Percentiles rank a stretch among this genome's conserved stretches.
Conservation (phyloP, 2,797 vertebrate genomes). For the Mastacembelus armatus region DNA sequence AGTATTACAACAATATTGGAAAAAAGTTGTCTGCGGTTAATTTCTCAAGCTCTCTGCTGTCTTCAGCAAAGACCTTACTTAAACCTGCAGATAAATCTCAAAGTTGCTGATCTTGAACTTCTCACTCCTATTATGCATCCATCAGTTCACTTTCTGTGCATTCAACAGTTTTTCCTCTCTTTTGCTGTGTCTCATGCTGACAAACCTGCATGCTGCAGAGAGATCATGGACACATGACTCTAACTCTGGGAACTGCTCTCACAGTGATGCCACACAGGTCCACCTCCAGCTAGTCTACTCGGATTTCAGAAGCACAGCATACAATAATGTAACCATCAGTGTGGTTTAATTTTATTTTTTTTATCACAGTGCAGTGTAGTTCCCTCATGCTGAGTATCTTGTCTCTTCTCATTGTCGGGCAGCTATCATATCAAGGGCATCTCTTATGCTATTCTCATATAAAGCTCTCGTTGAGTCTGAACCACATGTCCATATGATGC, state of each 20-base stretch:
- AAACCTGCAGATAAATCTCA: constrained; percentile 10
- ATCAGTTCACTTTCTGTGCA: constrained; percentile 13
- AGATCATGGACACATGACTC: constrained; percentile 2
- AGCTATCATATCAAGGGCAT: constrained; percentile 25
- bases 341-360: background rate
- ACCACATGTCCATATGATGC: background rate
- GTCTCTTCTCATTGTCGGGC: constrained; percentile 22
- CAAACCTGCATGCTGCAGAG: background rate
- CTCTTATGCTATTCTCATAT: constrained; percentile 7
- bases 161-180: background rate
- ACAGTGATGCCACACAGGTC: constrained; percentile 1
- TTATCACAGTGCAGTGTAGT: constrained; percentile 14
- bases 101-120: constrained; percentile 7
- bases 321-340: constrained; percentile 4
- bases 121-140: too few species aligned
- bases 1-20: constrained; percentile 3
- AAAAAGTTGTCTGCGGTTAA: constrained; percentile 10
- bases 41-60: too few species aligned
- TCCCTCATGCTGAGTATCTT: constrained; percentile 14
- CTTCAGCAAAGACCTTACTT: constrained; percentile 2
- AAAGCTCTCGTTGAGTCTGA: constrained; percentile 12
- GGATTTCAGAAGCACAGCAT: constrained; percentile 14
- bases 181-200: constrained; percentile 11
- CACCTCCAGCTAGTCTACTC: constrained; percentile 8
- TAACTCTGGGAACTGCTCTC: constrained; percentile 2